These are phyloP conservation scores for Druceiella hillmani DNA, from an alignment of 2,888 invertebrate genomes.

Conservation along the genomic window DNA sequence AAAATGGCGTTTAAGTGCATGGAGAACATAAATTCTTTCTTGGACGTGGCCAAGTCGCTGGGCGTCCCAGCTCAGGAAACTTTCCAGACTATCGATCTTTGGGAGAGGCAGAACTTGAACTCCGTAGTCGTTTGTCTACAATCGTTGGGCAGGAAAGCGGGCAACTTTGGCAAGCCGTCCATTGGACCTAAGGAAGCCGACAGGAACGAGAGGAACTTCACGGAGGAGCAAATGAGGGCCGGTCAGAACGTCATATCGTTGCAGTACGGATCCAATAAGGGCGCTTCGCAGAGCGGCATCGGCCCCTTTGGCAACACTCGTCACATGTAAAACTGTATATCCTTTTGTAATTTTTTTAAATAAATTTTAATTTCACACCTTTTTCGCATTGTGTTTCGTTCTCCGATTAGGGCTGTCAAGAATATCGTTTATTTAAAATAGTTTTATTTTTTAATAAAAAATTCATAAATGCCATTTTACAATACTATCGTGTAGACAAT, in stretches of 20 bases:
- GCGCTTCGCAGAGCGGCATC: constrained; percentile 91
- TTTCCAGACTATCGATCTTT: constrained; percentile 97
- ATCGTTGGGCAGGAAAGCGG: constrained; percentile 89
- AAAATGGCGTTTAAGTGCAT: constrained; percentile 96
- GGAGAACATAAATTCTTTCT: constrained; percentile 96
- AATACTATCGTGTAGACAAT: too few relatives aligned
- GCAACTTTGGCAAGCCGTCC: constrained; percentile 76
- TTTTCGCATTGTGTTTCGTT: neutral
- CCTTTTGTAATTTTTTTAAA: neutral
- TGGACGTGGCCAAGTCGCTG: constrained; percentile 74
- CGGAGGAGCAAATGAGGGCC: constrained; percentile 88
- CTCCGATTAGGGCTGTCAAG: too few relatives aligned
- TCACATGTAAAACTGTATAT: constrained; percentile 72
- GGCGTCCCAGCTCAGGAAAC: constrained; percentile 93
- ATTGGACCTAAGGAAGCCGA: constrained; percentile 96
- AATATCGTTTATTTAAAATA: too few relatives aligned
- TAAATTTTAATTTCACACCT: neutral
- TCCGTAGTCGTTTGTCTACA: constrained; percentile 95
- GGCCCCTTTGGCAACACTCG: constrained; percentile 93
- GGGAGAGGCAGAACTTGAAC: constrained; percentile 94
- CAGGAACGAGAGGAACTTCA: constrained; percentile 88
- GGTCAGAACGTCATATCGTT: constrained; percentile 90
- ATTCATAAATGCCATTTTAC: too few relatives aligned
- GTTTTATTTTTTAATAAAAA: too few relatives aligned
- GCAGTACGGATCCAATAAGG: constrained; percentile 97